Percentiles rank a stretch among this genome's conserved stretches.
Evolutionary conservation across 53 echinoderm and acorn worm genomes (phyloP).

Genomic region (Pentamera pediparva): DNA sequence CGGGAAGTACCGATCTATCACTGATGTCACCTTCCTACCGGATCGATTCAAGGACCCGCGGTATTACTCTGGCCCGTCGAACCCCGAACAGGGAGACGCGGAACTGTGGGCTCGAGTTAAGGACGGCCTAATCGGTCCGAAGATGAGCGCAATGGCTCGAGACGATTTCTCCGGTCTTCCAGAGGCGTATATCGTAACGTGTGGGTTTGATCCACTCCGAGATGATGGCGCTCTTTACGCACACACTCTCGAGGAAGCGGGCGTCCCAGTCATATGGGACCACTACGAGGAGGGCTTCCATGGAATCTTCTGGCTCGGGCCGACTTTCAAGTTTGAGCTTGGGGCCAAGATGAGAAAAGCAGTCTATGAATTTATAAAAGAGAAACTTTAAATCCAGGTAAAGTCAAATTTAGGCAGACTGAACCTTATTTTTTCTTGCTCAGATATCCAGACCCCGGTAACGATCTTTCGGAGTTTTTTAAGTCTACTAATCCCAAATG

Average conservation of each 20-base stretch:
- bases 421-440: neutral
- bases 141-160: neutral
- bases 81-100: conserved; percentile 1
- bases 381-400: neutral
- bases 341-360: neutral
- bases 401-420: neutral
- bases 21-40: neutral
- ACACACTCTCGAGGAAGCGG: neutral
- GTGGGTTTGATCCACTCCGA: conserved; percentile 11
- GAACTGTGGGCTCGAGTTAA: conserved; percentile 12
- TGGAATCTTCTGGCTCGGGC: neutral
- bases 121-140: neutral
- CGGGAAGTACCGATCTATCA: neutral
- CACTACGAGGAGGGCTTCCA: conserved; percentile 28
- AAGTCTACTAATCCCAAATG: too few relatives aligned
- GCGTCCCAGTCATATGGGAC: conserved; percentile 11
- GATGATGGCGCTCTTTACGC: conserved; percentile 22
- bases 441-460: neutral
- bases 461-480: too few relatives aligned
- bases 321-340: conserved; percentile 12
- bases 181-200: conserved; percentile 2
- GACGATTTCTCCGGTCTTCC: conserved; percentile 2
- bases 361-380: neutral
- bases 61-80: conserved; percentile 13
- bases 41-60: neutral